These are phyloP conservation scores for Procambarus virginalis DNA, from an alignment of 1,140 invertebrate genomes.

Conservation along the genomic window DNA sequence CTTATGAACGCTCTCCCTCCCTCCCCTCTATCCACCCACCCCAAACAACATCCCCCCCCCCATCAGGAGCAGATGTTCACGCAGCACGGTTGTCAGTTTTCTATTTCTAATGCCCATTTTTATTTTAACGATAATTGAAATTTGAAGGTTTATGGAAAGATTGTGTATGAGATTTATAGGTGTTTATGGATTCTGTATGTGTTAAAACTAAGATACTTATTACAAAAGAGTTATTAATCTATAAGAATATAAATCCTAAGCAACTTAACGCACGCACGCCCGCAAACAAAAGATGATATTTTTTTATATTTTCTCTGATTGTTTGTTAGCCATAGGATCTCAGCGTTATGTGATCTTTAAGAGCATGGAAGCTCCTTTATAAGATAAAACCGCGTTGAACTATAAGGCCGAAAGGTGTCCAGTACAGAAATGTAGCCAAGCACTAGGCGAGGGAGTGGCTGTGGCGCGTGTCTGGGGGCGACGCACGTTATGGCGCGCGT, in stretches of 20 bases:
- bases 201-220: not conserved
- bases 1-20: too few species aligned
- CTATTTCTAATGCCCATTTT: not conserved
- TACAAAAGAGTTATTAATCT: not conserved
- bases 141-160: not conserved
- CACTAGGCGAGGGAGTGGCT: not conserved
- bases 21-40: too few species aligned
- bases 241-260: not conserved
- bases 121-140: not conserved
- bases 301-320: not conserved
- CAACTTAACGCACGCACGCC: not conserved
- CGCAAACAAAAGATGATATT: not conserved
- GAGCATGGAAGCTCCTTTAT: not conserved
- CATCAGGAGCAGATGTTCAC: not conserved
- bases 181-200: not conserved
- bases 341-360: not conserved
- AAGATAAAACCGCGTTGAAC: not conserved
- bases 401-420: not conserved
- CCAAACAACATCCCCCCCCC: not conserved
- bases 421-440: not conserved
- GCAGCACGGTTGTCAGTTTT: not conserved
- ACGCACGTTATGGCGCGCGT: constrained; percentile 1
- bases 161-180: not conserved
- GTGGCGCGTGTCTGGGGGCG: not conserved
- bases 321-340: not conserved